Base-by-base conservation (phyloP, 1,140 invertebrate genomes). In the Vanessa atalanta region DNA sequence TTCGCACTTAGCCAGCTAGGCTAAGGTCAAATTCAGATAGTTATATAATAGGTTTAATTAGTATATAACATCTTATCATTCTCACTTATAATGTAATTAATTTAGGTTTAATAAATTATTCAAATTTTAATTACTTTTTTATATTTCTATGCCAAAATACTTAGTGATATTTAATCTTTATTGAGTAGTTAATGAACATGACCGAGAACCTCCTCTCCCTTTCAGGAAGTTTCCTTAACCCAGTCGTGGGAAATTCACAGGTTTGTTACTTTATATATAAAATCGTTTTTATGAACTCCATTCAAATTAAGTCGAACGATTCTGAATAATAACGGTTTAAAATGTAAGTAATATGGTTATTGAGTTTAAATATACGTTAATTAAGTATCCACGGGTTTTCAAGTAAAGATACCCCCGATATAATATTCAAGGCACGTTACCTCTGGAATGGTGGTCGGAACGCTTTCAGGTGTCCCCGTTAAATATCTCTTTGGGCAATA, bases 1-100 rank as follows among this genome's bases (percentile, higher is more conserved):
- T 67, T 67, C 65, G 61, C 31, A 67, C 65, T 53, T 53, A 67
- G 50, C 65, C 65, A n/a, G 61, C 61, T 64, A 64, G 61, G 61
- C 61, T 64, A 64, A 64, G 61, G 61, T 64, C 61, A 64, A 20
- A 23, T 61, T 64, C 61, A 31, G 26, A 43, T 64, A 43, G 60
- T 64, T 64, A 64, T 64, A 64, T 64, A 64, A 64, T 43, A n/a
- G 61, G 26, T 43, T 64, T 15, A 64, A 15, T 64, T n/a, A 14
- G 1, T 20, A 20, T 15, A 63, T 43, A 63, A 37, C 12, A n/a
- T 15, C 31, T 26, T 26, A 9, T 43, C 37, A 43, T 64, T 14
- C 7, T 64, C 61, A 64, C 31, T 64, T 8, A 64, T 43, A 43
- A 43, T 43, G 1, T 43, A 43, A 6, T 43, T 43, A 43, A 43